Evolutionary conservation across 2,888 invertebrate genomes (phyloP).

Genomic region (Orthosia gothica): DNA sequence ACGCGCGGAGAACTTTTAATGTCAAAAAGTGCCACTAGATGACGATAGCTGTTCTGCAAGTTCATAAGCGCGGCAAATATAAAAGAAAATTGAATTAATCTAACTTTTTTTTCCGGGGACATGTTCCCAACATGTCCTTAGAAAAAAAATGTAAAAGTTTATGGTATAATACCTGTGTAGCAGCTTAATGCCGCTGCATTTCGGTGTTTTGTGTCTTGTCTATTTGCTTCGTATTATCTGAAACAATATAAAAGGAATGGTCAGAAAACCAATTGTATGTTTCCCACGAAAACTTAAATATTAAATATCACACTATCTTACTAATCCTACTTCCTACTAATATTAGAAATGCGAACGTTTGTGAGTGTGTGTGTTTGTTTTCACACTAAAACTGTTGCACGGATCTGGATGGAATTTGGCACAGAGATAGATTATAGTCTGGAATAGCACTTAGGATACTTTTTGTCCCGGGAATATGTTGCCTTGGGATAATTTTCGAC

Average conservation of each 20-base stretch:
- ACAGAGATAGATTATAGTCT: no score
- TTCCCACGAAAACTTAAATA: neutral
- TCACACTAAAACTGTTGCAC: no score
- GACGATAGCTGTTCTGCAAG: conserved; percentile 69
- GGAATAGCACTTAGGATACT: no score
- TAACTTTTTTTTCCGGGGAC: conserved; percentile 5
- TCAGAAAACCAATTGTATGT: neutral
- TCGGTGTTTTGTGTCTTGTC: conserved; percentile 70
- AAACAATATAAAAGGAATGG: conserved; percentile 68
- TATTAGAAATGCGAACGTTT: no score
- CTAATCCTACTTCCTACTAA: no score
- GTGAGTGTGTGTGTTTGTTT: no score
- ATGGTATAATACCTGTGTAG: conserved; percentile 80
- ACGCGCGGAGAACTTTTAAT: conserved; percentile 39
- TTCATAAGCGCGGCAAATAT: conserved; percentile 53
- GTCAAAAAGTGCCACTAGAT: conserved; percentile 76
- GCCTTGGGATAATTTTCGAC: no score
- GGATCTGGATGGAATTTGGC: no score
- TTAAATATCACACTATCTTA: no score
- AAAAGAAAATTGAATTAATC: conserved; percentile 13
- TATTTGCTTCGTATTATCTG: conserved; percentile 72
- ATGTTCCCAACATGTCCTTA: neutral
- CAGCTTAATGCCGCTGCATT: conserved; percentile 91
- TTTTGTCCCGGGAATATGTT: no score
- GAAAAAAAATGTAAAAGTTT: neutral